Conservation (phyloP, 1,140 invertebrate species). For the Plectrocnemia conspersa region DNA sequence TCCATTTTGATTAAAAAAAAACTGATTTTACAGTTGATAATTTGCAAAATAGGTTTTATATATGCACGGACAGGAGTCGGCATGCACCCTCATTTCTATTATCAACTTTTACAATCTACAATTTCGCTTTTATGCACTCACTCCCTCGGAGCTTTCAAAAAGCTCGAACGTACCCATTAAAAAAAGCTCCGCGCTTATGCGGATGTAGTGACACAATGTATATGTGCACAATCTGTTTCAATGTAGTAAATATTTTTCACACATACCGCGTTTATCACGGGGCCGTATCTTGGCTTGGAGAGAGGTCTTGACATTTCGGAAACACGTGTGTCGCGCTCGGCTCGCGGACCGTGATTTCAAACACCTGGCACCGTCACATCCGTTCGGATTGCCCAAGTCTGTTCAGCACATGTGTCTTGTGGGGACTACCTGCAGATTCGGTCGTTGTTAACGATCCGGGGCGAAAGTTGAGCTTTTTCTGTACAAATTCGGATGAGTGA, state of each 20-base stretch:
- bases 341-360: constrained; percentile 5
- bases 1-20: too few species aligned
- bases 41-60: constrained; percentile 4
- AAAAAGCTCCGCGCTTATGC: too few species aligned
- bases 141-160: too few species aligned
- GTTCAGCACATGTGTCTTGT: constrained; percentile 18
- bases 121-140: background rate
- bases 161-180: too few species aligned
- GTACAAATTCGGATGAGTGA: background rate
- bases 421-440: constrained; percentile 19
- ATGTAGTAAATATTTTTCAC: too few species aligned
- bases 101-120: constrained; percentile 10
- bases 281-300: too few species aligned
- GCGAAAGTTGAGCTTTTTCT: background rate
- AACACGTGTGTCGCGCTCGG: background rate
- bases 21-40: too few species aligned
- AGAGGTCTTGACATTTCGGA: too few species aligned
- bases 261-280: too few species aligned
- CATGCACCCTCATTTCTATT: constrained; percentile 1
- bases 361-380: constrained; percentile 20
- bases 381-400: constrained; percentile 6
- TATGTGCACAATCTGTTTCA: too few species aligned
- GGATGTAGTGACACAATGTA: too few species aligned
- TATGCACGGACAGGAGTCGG: background rate
- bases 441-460: constrained; percentile 5